Conservation (phyloP, 2,797 vertebrate genomes). For the Lepus townsendii region DNA sequence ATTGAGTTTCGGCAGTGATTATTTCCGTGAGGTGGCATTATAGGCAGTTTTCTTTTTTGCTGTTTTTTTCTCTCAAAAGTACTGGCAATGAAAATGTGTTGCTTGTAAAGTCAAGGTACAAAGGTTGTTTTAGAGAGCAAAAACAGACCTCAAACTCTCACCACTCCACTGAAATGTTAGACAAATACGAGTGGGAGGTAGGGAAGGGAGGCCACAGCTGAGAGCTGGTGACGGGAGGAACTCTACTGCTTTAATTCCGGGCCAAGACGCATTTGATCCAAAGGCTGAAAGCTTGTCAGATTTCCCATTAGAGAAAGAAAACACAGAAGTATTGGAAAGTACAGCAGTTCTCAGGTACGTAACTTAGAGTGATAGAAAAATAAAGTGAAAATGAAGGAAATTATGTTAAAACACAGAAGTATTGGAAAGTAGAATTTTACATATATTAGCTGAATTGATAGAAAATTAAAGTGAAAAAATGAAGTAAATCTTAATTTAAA, state of each 20-base stretch:
- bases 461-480: conserved; percentile 53
- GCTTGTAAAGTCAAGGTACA: background rate
- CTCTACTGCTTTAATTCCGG: background rate
- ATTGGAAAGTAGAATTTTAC: conserved; percentile 45
- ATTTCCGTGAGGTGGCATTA: background rate
- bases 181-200: background rate
- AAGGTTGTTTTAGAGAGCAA: background rate
- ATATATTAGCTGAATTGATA: conserved; percentile 6
- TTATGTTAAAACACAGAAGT: background rate
- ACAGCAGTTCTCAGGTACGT: too few relatives aligned
- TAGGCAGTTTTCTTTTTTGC: conserved; percentile 11
- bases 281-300: background rate
- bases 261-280: background rate
- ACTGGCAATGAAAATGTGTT: conserved; percentile 3
- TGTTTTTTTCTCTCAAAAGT: background rate
- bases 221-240: background rate
- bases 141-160: background rate
- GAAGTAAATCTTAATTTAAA: background rate
- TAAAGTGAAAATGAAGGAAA: background rate
- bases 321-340: background rate
- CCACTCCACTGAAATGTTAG: background rate
- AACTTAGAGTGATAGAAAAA: conserved; percentile 24
- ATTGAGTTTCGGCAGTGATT: background rate
- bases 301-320: background rate
- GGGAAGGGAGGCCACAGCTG: background rate